These are phyloP conservation scores for Gnatocerus cornutus DNA, from an alignment of 2,888 invertebrate species.

Conservation along the genomic window DNA sequence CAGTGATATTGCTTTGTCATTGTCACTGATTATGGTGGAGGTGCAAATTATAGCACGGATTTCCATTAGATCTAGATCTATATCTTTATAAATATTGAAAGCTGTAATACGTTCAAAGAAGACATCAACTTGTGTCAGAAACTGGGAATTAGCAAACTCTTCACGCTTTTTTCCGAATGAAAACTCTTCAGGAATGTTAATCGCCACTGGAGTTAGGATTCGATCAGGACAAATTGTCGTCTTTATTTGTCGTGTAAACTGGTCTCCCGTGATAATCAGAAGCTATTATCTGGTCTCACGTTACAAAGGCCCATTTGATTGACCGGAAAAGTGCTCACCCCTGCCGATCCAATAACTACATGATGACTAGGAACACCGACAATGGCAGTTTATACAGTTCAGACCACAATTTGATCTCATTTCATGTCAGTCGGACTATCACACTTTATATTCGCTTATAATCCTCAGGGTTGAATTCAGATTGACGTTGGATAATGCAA, in stretches of 20 bases:
- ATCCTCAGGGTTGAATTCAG: constrained; percentile 31
- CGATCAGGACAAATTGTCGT: constrained; percentile 27
- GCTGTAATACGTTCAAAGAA: too few species aligned
- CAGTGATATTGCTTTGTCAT: constrained; percentile 34
- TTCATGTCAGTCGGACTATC: constrained; percentile 19
- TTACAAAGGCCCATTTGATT: constrained; percentile 38
- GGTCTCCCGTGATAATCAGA: constrained; percentile 18
- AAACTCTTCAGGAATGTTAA: constrained; percentile 13
- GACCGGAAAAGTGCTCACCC: constrained; percentile 43
- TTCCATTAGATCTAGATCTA: neutral
- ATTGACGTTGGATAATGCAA: constrained; percentile 27
- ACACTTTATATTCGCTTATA: constrained; percentile 18
- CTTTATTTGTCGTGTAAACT: constrained; percentile 23
- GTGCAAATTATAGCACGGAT: constrained; percentile 25
- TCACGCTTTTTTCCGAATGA: too few species aligned
- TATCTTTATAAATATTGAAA: too few species aligned
- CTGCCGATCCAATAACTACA: constrained; percentile 35
- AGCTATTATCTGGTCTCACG: constrained; percentile 30
- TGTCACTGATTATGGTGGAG: constrained; percentile 34
- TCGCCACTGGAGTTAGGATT: constrained; percentile 2
- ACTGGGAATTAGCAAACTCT: too few species aligned
- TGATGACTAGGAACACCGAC: constrained; percentile 37
- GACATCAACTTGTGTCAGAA: too few species aligned
- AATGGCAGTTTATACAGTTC: constrained; percentile 26
- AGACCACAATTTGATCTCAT: constrained; percentile 21